Evolutionary conservation across 2,113 vertebrate species (phyloP).

Genomic region (Tylochromis polylepis): DNA sequence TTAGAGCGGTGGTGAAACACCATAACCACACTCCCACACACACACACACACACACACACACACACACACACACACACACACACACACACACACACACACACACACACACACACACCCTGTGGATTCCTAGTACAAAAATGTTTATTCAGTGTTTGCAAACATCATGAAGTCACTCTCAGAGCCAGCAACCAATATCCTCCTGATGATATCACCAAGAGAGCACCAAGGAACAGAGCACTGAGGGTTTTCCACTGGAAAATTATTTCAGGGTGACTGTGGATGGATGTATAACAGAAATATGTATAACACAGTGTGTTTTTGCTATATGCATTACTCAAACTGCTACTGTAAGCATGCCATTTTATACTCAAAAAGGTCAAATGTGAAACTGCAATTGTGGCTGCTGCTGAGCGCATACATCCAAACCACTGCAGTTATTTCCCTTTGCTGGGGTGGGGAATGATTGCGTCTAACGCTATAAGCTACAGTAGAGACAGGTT

Average conservation of each 20-base stretch:
- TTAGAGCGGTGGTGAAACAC: slow-evolving; percentile 21
- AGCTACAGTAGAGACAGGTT: background rate
- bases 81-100: no score
- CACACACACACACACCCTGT: background rate
- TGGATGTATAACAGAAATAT: background rate
- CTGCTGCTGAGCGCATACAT: background rate
- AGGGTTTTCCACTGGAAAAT: background rate
- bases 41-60: background rate
- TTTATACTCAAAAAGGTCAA: background rate
- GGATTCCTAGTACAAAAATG: slow-evolving; percentile 34
- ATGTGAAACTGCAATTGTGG: background rate
- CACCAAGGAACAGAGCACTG: background rate
- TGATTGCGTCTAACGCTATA: background rate
- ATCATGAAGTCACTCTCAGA: background rate
- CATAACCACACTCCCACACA: slow-evolving; percentile 18
- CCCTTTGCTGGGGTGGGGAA: background rate
- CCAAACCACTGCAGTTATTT: background rate
- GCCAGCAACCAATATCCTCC: slow-evolving; percentile 19
- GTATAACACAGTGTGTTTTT: background rate
- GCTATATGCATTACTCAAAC: background rate
- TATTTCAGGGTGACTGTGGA: background rate
- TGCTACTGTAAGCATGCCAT: background rate
- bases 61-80: slow-evolving; percentile 8
- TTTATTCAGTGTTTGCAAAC: slow-evolving; percentile 38
- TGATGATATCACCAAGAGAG: slow-evolving; percentile 11